These are phyloP conservation scores for Pitta sordida DNA, from an alignment of 2,113 vertebrate species.

Conservation along the genomic window DNA sequence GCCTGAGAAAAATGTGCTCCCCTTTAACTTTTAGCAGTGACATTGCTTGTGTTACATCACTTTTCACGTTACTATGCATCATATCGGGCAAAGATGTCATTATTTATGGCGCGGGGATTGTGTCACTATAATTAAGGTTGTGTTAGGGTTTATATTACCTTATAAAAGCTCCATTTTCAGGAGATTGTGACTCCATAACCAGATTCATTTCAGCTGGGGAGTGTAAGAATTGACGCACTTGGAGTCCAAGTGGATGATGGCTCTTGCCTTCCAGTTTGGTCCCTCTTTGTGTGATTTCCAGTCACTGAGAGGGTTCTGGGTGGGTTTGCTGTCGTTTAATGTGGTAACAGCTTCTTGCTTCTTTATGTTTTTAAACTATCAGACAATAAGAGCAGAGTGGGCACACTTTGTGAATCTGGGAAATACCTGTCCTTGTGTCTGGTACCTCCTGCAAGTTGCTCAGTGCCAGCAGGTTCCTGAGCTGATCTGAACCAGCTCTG, in stretches of 20 bases:
- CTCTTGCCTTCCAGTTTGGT: neutral
- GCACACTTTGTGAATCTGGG: neutral
- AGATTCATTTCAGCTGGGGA: neutral
- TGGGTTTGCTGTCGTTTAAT: neutral
- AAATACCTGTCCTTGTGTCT: neutral
- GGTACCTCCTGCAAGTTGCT: neutral
- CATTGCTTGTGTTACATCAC: slow-evolving; percentile 47
- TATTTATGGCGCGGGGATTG: slow-evolving; percentile 30
- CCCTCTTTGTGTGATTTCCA: neutral
- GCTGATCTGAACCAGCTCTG: neutral
- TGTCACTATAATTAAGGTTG: slow-evolving; percentile 57
- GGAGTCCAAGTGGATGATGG: neutral
- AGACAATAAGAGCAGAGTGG: neutral
- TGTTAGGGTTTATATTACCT: slow-evolving; percentile 48
- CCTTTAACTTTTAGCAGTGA: slow-evolving; percentile 60
- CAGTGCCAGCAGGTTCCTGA: neutral
- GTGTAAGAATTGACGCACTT: neutral
- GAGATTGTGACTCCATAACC: neutral
- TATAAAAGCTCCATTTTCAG: slow-evolving; percentile 46
- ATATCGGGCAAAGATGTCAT: slow-evolving; percentile 34
- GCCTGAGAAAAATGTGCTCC: slow-evolving; percentile 48
- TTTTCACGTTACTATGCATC: slow-evolving; percentile 34
- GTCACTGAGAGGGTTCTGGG: neutral
- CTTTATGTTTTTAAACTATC: neutral
- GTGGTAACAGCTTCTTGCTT: neutral